These are phyloP conservation scores for Bradypodion pumilum DNA, from an alignment of 2,797 vertebrate species.

Conservation along the genomic window DNA sequence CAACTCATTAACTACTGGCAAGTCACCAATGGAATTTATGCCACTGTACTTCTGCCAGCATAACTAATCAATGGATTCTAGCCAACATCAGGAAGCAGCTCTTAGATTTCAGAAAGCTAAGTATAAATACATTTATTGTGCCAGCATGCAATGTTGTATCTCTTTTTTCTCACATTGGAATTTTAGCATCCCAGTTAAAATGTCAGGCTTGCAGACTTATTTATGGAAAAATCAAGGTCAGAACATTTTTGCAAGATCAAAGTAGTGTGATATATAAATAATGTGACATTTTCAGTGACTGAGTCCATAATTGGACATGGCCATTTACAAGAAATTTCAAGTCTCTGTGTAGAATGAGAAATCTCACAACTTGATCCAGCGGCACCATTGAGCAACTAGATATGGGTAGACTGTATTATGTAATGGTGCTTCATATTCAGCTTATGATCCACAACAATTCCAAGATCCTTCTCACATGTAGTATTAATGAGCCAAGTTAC, in stretches of 20 bases:
- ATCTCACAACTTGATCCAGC: background rate
- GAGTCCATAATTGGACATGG: accelerated
- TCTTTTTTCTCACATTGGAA: background rate
- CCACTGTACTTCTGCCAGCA: no score
- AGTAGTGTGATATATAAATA: slow-evolving; percentile 20
- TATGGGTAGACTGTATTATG: background rate
- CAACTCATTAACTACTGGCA: no score
- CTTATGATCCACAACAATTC: no score
- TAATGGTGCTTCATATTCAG: no score
- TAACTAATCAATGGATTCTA: no score
- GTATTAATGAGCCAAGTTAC: no score
- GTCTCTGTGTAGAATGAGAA: background rate
- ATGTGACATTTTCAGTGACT: background rate
- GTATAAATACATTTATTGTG: background rate
- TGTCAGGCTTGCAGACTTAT: background rate
- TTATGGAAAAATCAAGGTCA: slow-evolving; percentile 13
- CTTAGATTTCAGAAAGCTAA: background rate
- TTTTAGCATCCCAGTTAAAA: background rate
- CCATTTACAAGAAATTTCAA: background rate
- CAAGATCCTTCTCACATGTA: no score
- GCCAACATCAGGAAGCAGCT: background rate
- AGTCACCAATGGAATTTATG: no score
- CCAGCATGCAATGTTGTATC: background rate
- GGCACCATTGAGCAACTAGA: background rate
- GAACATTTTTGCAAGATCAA: slow-evolving; percentile 12